Conservation (phyloP, 2,113 vertebrate genomes). For the Bombycilla garrulus region DNA sequence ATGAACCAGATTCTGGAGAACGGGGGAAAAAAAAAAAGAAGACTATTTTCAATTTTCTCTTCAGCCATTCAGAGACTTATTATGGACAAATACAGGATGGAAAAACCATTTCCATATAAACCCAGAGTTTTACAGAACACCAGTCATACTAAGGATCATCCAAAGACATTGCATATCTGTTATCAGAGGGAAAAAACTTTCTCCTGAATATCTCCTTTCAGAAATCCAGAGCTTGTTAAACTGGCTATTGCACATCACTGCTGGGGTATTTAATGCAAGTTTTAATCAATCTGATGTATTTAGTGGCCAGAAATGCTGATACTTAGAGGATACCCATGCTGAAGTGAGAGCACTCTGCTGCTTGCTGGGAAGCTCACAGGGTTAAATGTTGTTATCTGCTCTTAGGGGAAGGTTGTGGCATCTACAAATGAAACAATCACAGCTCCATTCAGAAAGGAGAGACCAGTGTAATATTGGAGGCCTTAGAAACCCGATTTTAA, state of each 20-base stretch:
- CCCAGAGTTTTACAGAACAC: not conserved
- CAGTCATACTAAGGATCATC: not conserved
- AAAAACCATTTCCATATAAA: not conserved
- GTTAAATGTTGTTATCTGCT: not conserved
- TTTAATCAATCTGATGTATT: not conserved
- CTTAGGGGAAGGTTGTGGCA: not conserved
- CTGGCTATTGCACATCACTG: not conserved
- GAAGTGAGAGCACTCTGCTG: not conserved
- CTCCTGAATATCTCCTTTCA: not conserved
- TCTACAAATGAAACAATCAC: not conserved
- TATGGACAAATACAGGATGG: not conserved
- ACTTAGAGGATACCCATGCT: not conserved
- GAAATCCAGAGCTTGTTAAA: not conserved
- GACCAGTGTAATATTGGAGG: not conserved
- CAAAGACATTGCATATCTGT: not conserved
- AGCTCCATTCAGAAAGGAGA: not conserved
- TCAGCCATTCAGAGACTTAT: not conserved
- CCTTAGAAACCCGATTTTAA: not conserved
- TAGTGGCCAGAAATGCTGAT: not conserved
- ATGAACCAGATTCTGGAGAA: not conserved
- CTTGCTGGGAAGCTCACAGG: not conserved
- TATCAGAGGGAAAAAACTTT: not conserved
- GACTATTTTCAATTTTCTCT: not conserved
- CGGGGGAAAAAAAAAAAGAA: accelerated
- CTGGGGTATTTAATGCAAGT: not conserved